These are phyloP conservation scores for Ethmia dodecea DNA, from an alignment of 2,888 invertebrate genomes.

Conservation along the genomic window DNA sequence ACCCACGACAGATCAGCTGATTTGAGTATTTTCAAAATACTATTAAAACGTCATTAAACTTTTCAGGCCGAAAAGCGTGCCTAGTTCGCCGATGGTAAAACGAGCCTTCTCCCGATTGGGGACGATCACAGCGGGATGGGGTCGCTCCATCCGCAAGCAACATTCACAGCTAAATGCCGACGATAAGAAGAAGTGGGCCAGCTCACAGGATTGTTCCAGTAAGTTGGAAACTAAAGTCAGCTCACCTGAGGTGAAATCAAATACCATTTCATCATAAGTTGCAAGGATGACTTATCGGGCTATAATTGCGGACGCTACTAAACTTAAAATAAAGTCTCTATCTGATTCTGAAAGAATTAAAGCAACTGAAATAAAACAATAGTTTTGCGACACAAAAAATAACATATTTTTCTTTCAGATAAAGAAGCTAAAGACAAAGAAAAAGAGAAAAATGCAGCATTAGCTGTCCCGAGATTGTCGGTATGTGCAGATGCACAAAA, in stretches of 20 bases:
- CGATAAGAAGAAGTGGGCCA: slow-evolving; percentile 94
- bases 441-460: slow-evolving; percentile 84
- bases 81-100: slow-evolving; percentile 96
- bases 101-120: slow-evolving; percentile 93
- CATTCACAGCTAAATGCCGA: slow-evolving; percentile 89
- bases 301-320: too few species aligned
- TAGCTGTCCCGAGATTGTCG: slow-evolving; percentile 91
- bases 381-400: too few species aligned
- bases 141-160: slow-evolving; percentile 89
- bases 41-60: too few species aligned
- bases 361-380: too few species aligned
- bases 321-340: too few species aligned
- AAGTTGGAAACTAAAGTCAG: too few species aligned
- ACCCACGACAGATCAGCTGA: neutral
- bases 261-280: too few species aligned
- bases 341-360: too few species aligned
- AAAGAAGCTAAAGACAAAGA: slow-evolving; percentile 89
- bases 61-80: slow-evolving; percentile 91
- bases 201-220: slow-evolving; percentile 95
- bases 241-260: too few species aligned
- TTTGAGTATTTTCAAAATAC: neutral
- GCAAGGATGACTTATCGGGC: too few species aligned
- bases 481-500: slow-evolving; percentile 97
- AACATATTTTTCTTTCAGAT: slow-evolving; percentile 69
- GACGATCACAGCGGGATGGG: slow-evolving; percentile 94